Evolutionary conservation across 2,888 invertebrate genomes (phyloP).

Genomic region (Eupsilia transversa): DNA sequence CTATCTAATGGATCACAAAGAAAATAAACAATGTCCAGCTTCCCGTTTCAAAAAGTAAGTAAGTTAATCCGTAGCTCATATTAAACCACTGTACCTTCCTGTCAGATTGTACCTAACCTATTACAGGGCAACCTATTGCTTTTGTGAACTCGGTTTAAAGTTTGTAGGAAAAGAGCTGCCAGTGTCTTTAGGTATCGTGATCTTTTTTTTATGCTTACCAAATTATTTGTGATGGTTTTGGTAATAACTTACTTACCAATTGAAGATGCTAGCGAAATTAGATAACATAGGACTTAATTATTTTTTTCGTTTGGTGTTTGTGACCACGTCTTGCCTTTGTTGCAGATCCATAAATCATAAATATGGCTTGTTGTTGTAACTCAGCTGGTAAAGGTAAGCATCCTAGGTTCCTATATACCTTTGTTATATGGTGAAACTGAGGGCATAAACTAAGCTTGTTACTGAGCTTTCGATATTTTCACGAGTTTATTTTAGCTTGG

Average conservation of each 20-base stretch:
- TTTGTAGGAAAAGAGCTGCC: background rate
- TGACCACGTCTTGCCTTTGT: slow-evolving; percentile 4
- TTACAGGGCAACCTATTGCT: background rate
- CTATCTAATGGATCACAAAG: slow-evolving; percentile 51
- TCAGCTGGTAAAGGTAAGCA: slow-evolving; percentile 56
- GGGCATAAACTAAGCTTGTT: background rate
- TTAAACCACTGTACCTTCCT: background rate
- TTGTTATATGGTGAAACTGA: background rate
- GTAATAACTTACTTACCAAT: too few relatives aligned
- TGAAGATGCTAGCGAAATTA: background rate
- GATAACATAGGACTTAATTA: background rate
- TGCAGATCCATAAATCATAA: slow-evolving; percentile 38
- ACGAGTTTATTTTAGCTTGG: background rate
- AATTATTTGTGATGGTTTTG: slow-evolving; percentile 6
- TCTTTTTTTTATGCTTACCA: background rate
- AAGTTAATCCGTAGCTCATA: slow-evolving; percentile 18
- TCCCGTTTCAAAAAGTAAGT: slow-evolving; percentile 31
- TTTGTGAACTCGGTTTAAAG: background rate
- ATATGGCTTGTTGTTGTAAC: slow-evolving; percentile 70
- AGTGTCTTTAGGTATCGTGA: background rate
- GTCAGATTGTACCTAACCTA: background rate
- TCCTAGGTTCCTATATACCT: background rate
- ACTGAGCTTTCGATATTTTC: slow-evolving; percentile 8
- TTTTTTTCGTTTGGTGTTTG: background rate
- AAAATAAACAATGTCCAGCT: slow-evolving; percentile 61